phyloP scores from a whole-genome alignment of 2,888 invertebrate genomes.

The Harmothoe impar region DNA sequence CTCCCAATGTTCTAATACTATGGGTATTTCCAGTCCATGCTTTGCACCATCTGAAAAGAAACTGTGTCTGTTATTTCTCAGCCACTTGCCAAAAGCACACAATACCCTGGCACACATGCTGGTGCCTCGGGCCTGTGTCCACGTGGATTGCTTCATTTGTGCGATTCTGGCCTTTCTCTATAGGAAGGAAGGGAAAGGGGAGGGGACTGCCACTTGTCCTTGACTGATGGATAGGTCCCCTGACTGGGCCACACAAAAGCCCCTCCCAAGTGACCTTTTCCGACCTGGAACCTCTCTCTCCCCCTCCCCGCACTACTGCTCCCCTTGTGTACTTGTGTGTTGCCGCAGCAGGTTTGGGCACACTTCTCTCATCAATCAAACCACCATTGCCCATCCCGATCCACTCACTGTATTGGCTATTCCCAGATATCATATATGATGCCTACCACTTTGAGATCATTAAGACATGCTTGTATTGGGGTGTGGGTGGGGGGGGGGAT shows the following conservation, averaged over 20 bases:
- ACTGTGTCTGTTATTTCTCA: too few relatives aligned
- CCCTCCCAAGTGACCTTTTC: slow-evolving; percentile 8
- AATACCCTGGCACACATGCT: not conserved
- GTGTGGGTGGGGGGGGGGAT: too few relatives aligned
- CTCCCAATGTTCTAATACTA: too few relatives aligned
- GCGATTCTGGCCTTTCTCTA: not conserved
- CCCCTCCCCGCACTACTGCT: not conserved
- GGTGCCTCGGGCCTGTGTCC: not conserved
- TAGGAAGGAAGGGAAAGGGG: not conserved
- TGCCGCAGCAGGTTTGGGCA: not conserved
- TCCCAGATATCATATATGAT: too few relatives aligned
- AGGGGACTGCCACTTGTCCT: not conserved
- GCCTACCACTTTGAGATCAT: too few relatives aligned
- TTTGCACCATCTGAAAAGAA: too few relatives aligned
- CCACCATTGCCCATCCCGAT: too few relatives aligned
- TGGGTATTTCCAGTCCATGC: not conserved
- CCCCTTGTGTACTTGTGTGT: not conserved
- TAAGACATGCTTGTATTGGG: too few relatives aligned
- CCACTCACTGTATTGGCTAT: too few relatives aligned
- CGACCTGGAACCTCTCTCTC: not conserved
- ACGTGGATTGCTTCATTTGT: slow-evolving; percentile 22
- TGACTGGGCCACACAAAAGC: not conserved
- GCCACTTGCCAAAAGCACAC: not conserved
- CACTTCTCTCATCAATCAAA: too few relatives aligned
- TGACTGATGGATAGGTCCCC: not conserved